Percentiles rank a stretch among this genome's conserved stretches.
Evolutionary conservation across 1,140 invertebrate genomes (phyloP).

Genomic region (Bombus waltoni): DNA sequence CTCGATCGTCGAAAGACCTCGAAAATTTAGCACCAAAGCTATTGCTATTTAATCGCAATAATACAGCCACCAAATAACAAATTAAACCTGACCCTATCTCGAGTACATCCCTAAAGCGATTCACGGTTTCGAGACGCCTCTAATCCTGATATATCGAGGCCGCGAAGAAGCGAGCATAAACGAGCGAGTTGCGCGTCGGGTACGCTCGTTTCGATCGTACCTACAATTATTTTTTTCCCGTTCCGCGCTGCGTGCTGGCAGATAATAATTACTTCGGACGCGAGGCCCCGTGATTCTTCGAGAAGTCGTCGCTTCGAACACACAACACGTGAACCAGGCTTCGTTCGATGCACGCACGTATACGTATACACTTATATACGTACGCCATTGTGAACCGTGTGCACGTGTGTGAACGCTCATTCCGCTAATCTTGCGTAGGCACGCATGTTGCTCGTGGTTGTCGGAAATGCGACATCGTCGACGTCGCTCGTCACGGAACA

Average conservation of each 20-base stretch:
- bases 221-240: conserved; percentile 28
- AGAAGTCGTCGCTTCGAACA: conserved; percentile 5
- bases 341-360: background rate
- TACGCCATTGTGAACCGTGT: background rate
- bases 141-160: conserved; percentile 23
- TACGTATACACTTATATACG: background rate
- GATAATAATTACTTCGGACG: conserved; percentile 55
- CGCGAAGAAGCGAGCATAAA: background rate
- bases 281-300: conserved; percentile 46
- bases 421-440: conserved; percentile 70
- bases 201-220: conserved; percentile 10
- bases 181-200: background rate
- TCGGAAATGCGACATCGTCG: conserved; percentile 69
- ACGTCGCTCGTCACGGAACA: conserved; percentile 68
- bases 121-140: background rate
- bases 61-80: background rate
- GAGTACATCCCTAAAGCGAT: background rate
- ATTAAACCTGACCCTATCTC: background rate
- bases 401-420: conserved; percentile 44
- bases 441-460: conserved; percentile 67
- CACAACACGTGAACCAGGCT: conserved; percentile 16
- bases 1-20: no score
- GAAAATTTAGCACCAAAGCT: no score
- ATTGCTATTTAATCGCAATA: background rate
- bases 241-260: conserved; percentile 25